Percentiles rank a stretch among this genome's conserved stretches.
Conservation (phyloP, 2,888 invertebrate species). For the Oscheius myriophilus region DNA sequence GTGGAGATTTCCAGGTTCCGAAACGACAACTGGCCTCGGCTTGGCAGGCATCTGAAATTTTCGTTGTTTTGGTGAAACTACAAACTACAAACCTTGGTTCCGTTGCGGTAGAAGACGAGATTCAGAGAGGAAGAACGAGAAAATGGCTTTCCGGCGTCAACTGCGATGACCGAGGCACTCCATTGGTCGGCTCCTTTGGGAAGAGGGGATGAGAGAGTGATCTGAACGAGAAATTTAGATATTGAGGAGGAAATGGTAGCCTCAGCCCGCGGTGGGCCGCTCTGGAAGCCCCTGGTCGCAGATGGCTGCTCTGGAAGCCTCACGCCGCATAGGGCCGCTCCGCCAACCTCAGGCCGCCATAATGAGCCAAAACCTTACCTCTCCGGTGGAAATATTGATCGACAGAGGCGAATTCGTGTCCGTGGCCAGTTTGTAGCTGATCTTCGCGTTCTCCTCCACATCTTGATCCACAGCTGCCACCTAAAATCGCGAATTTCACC, state of each 20-base stretch:
- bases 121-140: constrained; percentile 89
- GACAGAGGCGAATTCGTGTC: constrained; percentile 80
- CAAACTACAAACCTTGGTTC: constrained; percentile 45
- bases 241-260: background rate
- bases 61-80: background rate
- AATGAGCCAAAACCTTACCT: constrained; percentile 36
- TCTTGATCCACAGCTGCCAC: constrained; percentile 88
- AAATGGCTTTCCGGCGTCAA: constrained; percentile 92
- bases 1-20: constrained; percentile 36
- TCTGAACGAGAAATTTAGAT: constrained; percentile 21
- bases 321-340: background rate
- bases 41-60: constrained; percentile 41
- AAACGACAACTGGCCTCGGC: constrained; percentile 38
- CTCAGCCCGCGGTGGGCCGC: background rate
- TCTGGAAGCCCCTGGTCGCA: too few species aligned
- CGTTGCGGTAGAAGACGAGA: constrained; percentile 80
- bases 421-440: constrained; percentile 77
- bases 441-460: constrained; percentile 91
- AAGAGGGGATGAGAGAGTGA: constrained; percentile 74
- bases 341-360: too few species aligned
- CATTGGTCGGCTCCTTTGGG: constrained; percentile 93
- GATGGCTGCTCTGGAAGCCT: too few species aligned
- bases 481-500: background rate
- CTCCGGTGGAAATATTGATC: constrained; percentile 54
- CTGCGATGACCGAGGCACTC: constrained; percentile 84